Base-by-base conservation (phyloP, 2,113 vertebrate species). In the Condylura cristata region DNA sequence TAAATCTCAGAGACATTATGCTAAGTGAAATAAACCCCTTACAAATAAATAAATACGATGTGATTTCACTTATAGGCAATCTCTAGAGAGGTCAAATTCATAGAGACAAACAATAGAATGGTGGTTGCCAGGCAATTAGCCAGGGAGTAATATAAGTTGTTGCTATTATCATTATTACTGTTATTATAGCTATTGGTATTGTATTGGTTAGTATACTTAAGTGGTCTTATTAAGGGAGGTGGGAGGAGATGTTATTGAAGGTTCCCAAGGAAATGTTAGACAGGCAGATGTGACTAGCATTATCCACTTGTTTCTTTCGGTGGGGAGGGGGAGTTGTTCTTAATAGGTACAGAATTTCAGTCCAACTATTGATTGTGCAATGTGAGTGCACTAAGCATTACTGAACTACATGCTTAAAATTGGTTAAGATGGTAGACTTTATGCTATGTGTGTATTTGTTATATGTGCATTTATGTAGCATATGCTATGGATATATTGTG, bases 201-300 rank as follows among this genome's bases (percentile, higher is more conserved):
- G 17, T 51, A 51, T 51, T 51, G n/a, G n/a, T n/a, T n/a, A n/a
- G n/a, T n/a, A 98, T 96, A 98, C 93, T 96, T 97, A 98, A 96
- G 97, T 85, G 92, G 72, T 96, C 80, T 96, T 95, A 95, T 13
- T 96, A 84, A 89, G 87, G 97, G n/a, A 96, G 72, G 94, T 98
- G 87, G 71, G 86, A 96, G 32, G 96, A 91, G 96, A 98, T 80
- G 96, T 95, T 90, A 96, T 97, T 98, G 95, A 90, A 95, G 97
- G 97, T 96, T 97, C 97, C 97, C 97, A 97, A 96, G 60, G 86
- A 97, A 98, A 98, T 87, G 97, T 96, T 44, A 98, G 93, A 95
- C 97, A 98, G 96, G 97, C 95, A 97, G 96, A 98, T 96, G 96
- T 53, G 97, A 94, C 94, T 97, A 97, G 95, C 89, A 97, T 97